These are phyloP conservation scores for Parauchenoglanis punctatus DNA, from an alignment of 2,797 vertebrate species.

Conservation along the genomic window DNA sequence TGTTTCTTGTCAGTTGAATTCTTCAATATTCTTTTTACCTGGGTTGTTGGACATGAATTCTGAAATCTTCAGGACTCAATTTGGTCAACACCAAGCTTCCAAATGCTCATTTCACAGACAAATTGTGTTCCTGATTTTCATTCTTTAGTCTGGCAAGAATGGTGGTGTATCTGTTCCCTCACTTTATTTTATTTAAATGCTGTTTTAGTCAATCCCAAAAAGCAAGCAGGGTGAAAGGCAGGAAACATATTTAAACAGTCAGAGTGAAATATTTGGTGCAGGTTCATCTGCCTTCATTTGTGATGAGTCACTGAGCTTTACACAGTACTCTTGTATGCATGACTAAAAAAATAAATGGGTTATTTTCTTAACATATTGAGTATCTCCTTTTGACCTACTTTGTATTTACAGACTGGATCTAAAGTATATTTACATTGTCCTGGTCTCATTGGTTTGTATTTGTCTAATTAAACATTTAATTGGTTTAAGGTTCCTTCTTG, in stretches of 20 bases:
- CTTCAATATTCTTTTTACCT: background rate
- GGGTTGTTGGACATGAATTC: slow-evolving; percentile 20
- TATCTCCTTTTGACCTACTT: background rate
- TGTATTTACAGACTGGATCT: background rate
- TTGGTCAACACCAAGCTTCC: background rate
- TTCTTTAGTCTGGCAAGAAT: background rate
- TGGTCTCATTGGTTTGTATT: background rate
- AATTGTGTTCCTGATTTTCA: background rate
- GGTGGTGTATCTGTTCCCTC: background rate
- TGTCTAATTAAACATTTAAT: background rate
- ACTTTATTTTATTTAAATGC: background rate
- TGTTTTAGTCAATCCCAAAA: background rate
- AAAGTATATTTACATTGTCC: background rate
- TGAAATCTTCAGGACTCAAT: slow-evolving; percentile 8
- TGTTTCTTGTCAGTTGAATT: slow-evolving; percentile 15
- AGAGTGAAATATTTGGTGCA: slow-evolving; percentile 1
- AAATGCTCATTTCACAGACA: background rate
- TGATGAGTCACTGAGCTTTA: background rate
- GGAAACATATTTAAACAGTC: background rate
- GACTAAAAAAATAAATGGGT: background rate
- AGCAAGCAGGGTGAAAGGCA: background rate
- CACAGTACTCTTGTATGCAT: background rate
- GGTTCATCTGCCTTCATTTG: background rate
- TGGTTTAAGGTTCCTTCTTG: background rate
- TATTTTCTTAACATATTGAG: background rate